Evolutionary conservation across 2,888 invertebrate genomes (phyloP), one percentile per base, ranked within the genome.

Genomic region (Antitype chi): DNA sequence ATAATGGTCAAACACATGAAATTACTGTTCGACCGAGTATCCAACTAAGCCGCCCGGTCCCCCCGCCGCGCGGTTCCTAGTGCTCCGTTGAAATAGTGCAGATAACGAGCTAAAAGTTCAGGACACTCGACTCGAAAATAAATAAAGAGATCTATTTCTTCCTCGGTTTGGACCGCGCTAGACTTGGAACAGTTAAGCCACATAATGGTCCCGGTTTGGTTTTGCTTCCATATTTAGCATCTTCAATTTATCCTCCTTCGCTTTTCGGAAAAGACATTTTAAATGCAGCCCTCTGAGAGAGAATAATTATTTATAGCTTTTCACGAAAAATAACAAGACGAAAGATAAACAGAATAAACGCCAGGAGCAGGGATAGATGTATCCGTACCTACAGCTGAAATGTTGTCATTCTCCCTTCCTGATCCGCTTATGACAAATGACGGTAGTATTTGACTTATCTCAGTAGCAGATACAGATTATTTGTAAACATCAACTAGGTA

Each of bases 31-130:
- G 69, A 80, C 57, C 68, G 64, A 79, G 69, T 82, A n/a, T 85
- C 67, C 59, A 64, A 78, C 74, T 79, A 82, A 87, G n/a, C n/a
- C n/a, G n/a, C n/a, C n/a, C n/a, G n/a, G n/a, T n/a, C n/a, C n/a
- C n/a, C n/a, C n/a, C n/a, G n/a, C n/a, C n/a, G n/a, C n/a, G n/a
- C 79, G 70, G 72, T 17, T 47, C 23, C 55, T 69, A 53, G 67
- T 49, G 15, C 62, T 64, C 20, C 69, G 69, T 73, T 76, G 52
- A 85, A 77, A 81, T 75, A 78, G 77, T 71, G 66, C 72, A 71
- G 82, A 82, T 87, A 89, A 89, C 78, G 83, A 87, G 69, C 81
- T 83, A 74, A 78, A 82, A 87, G 70, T 87, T 83, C 67, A 62
- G 69, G 57, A 57, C 62, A 63, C 80, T 73, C 66, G 73, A 67